Evolutionary conservation across 2,113 vertebrate genomes (phyloP).

Genomic region (Grallaria varia): DNA sequence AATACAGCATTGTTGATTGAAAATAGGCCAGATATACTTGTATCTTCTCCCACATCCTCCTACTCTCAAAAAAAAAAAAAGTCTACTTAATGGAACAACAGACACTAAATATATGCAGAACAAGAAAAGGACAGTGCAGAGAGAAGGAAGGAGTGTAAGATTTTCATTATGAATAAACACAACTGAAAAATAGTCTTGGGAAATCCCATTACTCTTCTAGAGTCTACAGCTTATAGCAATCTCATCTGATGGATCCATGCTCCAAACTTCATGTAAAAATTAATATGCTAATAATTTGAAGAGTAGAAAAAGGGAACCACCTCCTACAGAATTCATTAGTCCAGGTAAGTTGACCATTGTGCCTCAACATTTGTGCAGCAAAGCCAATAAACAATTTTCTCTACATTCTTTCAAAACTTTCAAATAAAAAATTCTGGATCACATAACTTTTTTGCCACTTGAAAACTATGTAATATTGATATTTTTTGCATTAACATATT

Average conservation of each 20-base stretch:
- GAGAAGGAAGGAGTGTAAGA: neutral
- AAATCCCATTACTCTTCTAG: neutral
- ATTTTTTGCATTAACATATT: slow-evolving; percentile 33
- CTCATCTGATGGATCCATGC: neutral
- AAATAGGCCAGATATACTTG: neutral
- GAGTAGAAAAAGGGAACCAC: neutral
- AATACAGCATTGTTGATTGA: neutral
- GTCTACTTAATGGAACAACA: neutral
- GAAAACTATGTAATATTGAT: neutral
- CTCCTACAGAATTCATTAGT: neutral
- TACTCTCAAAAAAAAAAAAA: neutral
- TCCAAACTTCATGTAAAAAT: neutral
- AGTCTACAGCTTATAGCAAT: neutral
- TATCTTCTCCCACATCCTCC: neutral
- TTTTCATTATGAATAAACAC: neutral
- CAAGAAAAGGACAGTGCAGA: neutral
- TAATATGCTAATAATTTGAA: neutral
- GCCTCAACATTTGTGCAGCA: neutral
- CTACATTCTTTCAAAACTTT: neutral
- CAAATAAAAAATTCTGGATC: neutral
- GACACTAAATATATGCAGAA: neutral
- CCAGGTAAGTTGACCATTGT: neutral
- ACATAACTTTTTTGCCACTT: neutral
- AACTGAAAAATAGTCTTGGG: neutral
- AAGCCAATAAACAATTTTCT: neutral